phyloP scores from a whole-genome alignment of 2,888 invertebrate genomes.

The Trachelus iudaicus region DNA sequence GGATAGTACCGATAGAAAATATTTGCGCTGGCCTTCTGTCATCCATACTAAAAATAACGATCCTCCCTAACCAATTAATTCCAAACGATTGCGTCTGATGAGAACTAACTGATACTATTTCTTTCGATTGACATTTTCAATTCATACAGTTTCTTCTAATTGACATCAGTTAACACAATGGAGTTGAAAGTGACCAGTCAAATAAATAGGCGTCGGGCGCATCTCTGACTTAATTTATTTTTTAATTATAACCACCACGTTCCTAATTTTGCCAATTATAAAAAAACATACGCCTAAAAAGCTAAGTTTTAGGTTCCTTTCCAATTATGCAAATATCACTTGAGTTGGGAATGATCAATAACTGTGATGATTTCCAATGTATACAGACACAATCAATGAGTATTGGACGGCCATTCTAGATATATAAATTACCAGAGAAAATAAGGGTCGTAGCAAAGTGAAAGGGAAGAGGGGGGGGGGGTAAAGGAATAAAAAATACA shows the following conservation, averaged over 20 bases:
- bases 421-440: not conserved
- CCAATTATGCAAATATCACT: not conserved
- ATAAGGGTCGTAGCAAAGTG: not conserved
- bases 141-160: not conserved
- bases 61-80: not conserved
- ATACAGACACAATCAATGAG: not conserved
- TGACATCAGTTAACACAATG: not conserved
- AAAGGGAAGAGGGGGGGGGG: too few species aligned
- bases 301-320: not conserved
- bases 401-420: not conserved
- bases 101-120: conserved; percentile 7
- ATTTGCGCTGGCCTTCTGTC: not conserved
- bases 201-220: too few species aligned
- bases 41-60: not conserved
- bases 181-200: not conserved
- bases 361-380: not conserved
- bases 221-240: not conserved
- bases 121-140: conserved; percentile 2
- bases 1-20: not conserved
- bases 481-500: not conserved
- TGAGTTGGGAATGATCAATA: not conserved
- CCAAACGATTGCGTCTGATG: not conserved
- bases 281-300: not conserved
- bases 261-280: not conserved
- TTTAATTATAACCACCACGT: not conserved